These are phyloP conservation scores for Neosilurus hyrtlii DNA, from an alignment of 2,797 vertebrate species.

Conservation along the genomic window DNA sequence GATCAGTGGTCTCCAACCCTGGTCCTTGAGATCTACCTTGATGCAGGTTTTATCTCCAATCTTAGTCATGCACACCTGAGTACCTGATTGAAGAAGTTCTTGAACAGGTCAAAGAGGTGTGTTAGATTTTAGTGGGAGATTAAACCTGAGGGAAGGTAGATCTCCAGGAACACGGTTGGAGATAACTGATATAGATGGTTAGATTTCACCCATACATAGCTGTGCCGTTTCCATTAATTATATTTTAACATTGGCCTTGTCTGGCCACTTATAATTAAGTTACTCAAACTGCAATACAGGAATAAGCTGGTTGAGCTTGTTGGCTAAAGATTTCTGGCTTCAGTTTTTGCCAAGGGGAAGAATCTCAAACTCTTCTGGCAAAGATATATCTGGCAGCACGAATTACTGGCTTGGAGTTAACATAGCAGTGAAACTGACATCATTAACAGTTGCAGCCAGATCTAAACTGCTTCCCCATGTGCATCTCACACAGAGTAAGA, in stretches of 20 bases:
- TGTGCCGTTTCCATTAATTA: neutral
- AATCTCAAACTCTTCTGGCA: slow-evolving; percentile 73
- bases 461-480: slow-evolving; percentile 48
- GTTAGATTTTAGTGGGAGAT: no score
- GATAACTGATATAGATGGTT: neutral
- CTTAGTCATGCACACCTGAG: no score
- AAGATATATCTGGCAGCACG: slow-evolving; percentile 71
- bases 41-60: no score
- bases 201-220: neutral
- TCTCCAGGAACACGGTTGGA: no score
- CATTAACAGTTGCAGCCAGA: slow-evolving; percentile 63
- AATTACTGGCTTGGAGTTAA: slow-evolving; percentile 64
- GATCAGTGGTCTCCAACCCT: no score
- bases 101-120: no score
- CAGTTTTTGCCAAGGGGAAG: slow-evolving; percentile 62
- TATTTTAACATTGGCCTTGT: neutral
- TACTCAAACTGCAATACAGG: slow-evolving; percentile 26
- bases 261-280: slow-evolving; percentile 14
- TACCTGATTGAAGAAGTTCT: no score
- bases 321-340: slow-evolving; percentile 56
- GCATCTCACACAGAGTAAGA: slow-evolving; percentile 34
- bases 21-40: no score
- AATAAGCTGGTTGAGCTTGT: slow-evolving; percentile 41
- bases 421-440: slow-evolving; percentile 69
- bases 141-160: no score